Conservation (phyloP, 2,113 vertebrate genomes). For the Cyphomyrus discorhynchus region DNA sequence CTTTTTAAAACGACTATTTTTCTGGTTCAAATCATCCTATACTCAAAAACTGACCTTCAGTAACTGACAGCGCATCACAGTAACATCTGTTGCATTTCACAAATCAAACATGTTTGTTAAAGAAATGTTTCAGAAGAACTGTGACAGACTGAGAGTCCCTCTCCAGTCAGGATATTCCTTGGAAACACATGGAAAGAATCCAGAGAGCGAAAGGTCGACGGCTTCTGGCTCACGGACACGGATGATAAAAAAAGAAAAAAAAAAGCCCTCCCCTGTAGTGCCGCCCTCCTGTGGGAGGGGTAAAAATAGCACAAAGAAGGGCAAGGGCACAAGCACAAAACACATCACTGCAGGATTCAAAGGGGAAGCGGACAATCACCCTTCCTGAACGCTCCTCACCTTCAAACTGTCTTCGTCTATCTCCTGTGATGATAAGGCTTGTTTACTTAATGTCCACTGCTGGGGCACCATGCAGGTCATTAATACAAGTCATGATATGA, state of each 20-base stretch:
- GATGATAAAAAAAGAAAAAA: not conserved
- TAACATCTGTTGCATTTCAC: not conserved
- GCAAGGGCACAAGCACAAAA: not conserved
- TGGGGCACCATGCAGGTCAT: not conserved
- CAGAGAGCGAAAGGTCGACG: not conserved
- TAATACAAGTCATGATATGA: not conserved
- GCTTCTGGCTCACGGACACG: not conserved
- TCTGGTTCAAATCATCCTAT: not conserved
- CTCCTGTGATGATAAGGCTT: not conserved
- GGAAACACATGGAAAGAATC: not conserved
- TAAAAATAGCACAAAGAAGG: constrained; percentile 25
- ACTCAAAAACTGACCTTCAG: not conserved
- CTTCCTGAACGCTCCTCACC: constrained; percentile 24
- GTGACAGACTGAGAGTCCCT: not conserved
- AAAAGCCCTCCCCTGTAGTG: not conserved
- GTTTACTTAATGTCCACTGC: not conserved
- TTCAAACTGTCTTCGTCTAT: constrained; percentile 25
- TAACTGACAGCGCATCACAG: not conserved
- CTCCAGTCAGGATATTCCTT: not conserved
- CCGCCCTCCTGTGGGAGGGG: constrained; percentile 9
- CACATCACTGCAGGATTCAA: constrained; percentile 20
- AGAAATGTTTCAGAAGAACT: not conserved
- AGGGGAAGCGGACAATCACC: constrained; percentile 26
- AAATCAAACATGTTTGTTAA: not conserved
- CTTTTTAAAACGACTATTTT: not conserved